phyloP scores from a whole-genome alignment of 2,113 vertebrate species.

The Puntigrus tetrazona region DNA sequence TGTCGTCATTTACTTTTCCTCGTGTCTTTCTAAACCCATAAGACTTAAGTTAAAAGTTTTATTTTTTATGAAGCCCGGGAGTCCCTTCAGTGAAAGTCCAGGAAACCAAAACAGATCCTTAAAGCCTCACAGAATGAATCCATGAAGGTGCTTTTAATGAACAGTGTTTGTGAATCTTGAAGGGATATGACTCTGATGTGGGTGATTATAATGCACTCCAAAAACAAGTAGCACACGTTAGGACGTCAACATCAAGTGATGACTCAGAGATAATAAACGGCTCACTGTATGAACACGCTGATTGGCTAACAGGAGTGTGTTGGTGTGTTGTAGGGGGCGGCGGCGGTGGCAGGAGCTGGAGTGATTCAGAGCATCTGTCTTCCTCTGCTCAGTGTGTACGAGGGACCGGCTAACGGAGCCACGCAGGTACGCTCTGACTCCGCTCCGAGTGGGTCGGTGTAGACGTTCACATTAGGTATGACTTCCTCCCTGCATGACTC shows the following conservation, averaged over 20 bases:
- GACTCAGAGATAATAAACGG: background rate
- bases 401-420: constrained; percentile 82
- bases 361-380: constrained; percentile 91
- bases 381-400: constrained; percentile 92
- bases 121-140: too few species aligned
- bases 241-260: background rate
- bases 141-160: too few species aligned
- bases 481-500: background rate
- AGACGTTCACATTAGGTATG: too few species aligned
- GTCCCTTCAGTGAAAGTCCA: too few species aligned
- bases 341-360: constrained; percentile 91
- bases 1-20: too few species aligned
- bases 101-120: too few species aligned
- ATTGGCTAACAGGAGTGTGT: background rate
- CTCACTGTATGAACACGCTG: background rate
- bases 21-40: too few species aligned
- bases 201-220: background rate
- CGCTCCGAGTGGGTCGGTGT: too few species aligned
- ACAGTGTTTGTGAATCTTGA: background rate
- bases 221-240: background rate
- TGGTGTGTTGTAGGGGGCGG: constrained; percentile 80
- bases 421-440: too few species aligned
- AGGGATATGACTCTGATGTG: background rate
- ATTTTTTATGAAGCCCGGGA: too few species aligned
- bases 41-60: too few species aligned